Evolutionary conservation across 2,113 vertebrate genomes (phyloP).

Genomic region (Pao palembangensis): DNA sequence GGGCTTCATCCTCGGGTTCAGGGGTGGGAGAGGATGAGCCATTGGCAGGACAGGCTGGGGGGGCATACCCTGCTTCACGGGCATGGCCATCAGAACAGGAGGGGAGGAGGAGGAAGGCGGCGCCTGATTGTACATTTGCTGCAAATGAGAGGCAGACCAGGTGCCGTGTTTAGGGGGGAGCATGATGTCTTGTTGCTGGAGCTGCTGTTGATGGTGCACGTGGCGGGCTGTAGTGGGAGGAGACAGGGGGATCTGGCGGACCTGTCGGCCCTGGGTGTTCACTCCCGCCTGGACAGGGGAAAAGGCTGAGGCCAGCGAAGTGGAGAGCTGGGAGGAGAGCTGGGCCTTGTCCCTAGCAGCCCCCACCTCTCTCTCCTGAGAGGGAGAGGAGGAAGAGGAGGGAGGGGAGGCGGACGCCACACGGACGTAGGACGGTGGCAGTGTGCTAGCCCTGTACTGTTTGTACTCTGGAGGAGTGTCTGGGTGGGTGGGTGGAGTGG

Average conservation of each 20-base stretch:
- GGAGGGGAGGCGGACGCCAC: conserved; percentile 69
- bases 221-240: conserved; percentile 70
- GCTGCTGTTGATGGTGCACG: conserved; percentile 64
- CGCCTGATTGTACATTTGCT: conserved; percentile 70
- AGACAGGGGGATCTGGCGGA: conserved; percentile 81
- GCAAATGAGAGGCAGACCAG: conserved; percentile 75
- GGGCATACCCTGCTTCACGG: conserved; percentile 64
- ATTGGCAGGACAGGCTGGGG: conserved; percentile 72
- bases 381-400: conserved; percentile 64
- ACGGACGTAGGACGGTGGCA: conserved; percentile 75
- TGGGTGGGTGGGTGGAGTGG: conserved; percentile 74
- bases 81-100: conserved; percentile 66
- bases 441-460: conserved; percentile 72
- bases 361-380: conserved; percentile 68
- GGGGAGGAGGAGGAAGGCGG: conserved; percentile 72
- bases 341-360: conserved; percentile 74
- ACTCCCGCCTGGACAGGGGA: conserved; percentile 76
- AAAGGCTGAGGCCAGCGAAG: conserved; percentile 76
- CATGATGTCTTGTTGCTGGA: conserved; percentile 58
- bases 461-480: conserved; percentile 79
- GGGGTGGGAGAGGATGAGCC: conserved; percentile 74
- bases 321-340: conserved; percentile 79
- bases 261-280: conserved; percentile 67
- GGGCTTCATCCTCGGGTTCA: conserved; percentile 71
- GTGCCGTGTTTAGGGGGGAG: conserved; percentile 75